Base-by-base conservation (phyloP, 2,797 vertebrate genomes). In the Cryptoblepharus egeriae region DNA sequence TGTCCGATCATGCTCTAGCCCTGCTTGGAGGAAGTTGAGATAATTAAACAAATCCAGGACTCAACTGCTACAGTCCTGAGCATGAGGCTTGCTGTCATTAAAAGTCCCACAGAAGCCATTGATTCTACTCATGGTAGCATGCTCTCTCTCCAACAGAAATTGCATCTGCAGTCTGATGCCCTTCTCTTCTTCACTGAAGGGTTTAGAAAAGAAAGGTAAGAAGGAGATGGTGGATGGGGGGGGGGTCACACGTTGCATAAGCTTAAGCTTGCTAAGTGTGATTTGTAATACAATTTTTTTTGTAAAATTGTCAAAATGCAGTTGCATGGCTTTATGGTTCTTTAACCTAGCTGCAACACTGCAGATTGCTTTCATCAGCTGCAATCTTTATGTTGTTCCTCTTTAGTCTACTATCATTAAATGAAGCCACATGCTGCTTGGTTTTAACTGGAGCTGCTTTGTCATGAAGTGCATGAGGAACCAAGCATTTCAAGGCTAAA, bases 401-500 rank as follows among this genome's bases (percentile, higher is more conserved):
- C 74, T 1, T 63, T 90, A 39, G 42, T 84, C 75, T 26, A 30
- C 76, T 63, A 22, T 26, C 0, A 81, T 64, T 77, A 90, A 91
- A 85, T 74, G 81, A 0, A 87, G 22, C 12, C 4, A 75, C 18
- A 68, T 30, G 63, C 16, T 71, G 18, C 35, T 69, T 55, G 77
- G 15, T 32, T 88, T 88, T 87, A 73, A 26, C 3, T 30, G 8
- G 58, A 85, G 55, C 49, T 81, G 65, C 22, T 84, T 85, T 82
- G 77, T 68, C 73, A 88, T n/a, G n/a, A n/a, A 72, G 15, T n/a
- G 24, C 30, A 84, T 55, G 55, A 77, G 22, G 77, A 35, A 82
- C 16, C 4, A 83, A 68, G 15, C 30, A 9, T 84, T 90, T 80
- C 87, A 55, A 30, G 57, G 45, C 79, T 89, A 89, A 91, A 91